A percentile compares a stretch with the other conserved stretches of the same genome.
Conservation (phyloP, 2,113 vertebrate genomes). For the Lycaon pictus region DNA sequence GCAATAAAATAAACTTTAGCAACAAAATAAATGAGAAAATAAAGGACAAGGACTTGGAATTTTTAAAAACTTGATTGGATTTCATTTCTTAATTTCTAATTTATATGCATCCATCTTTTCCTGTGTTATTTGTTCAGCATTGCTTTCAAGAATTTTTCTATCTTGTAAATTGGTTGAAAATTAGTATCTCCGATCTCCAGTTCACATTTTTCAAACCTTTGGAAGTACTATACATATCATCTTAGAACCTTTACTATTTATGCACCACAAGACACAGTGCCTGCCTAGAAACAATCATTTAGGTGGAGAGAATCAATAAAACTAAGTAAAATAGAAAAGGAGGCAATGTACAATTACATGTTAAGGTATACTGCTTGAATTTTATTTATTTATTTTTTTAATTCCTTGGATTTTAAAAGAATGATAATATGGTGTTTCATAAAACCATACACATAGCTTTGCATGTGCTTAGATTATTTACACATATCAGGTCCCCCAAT, state of each 20-base stretch:
- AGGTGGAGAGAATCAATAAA: background rate
- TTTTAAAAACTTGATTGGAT: background rate
- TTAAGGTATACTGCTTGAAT: background rate
- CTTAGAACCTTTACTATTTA: background rate
- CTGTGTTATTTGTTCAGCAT: background rate
- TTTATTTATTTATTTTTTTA: background rate
- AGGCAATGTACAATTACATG: background rate
- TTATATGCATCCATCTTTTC: background rate
- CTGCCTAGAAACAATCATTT: background rate
- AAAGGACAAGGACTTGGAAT: background rate
- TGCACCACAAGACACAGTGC: background rate
- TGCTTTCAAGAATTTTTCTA: conserved; percentile 5
- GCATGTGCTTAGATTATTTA: background rate
- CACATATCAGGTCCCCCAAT: background rate
- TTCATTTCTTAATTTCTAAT: conserved; percentile 63
- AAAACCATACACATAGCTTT: background rate
- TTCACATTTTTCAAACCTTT: background rate
- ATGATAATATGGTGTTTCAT: background rate
- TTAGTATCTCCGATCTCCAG: background rate
- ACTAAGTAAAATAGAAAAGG: conserved; percentile 47
- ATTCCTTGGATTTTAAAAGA: background rate
- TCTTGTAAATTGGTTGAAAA: conserved; percentile 24
- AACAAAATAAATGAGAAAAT: conserved; percentile 40
- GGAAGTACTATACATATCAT: background rate
- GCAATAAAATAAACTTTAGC: conserved; percentile 28